phyloP scores from a whole-genome alignment of 2,797 vertebrate species.

The Menidia menidia region DNA sequence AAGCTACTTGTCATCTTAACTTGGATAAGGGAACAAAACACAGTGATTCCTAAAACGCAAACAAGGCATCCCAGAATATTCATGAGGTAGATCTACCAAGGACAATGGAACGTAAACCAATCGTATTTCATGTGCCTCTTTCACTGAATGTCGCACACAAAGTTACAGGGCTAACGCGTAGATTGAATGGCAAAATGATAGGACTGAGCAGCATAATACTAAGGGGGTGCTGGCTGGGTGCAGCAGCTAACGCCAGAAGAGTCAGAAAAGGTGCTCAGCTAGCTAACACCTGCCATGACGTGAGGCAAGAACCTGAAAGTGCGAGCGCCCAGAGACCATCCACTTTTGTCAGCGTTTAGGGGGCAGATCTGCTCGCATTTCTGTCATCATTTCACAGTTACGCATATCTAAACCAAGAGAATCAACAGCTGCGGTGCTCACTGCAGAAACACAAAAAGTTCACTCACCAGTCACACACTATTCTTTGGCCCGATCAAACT shows the following conservation, averaged over 20 bases:
- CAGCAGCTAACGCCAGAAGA: conserved; percentile 9
- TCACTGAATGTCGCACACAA: neutral
- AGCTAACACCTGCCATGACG: conserved; percentile 64
- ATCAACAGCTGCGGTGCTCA: neutral
- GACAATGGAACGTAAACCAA: neutral
- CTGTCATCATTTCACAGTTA: neutral
- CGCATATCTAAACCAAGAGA: conserved; percentile 6
- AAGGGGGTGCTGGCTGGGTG: no score
- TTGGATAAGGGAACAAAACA: neutral
- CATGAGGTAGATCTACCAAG: neutral
- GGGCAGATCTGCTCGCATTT: neutral
- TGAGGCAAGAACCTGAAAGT: conserved; percentile 13
- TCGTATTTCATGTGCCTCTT: neutral
- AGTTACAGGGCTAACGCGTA: neutral
- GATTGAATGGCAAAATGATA: neutral
- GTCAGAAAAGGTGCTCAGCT: conserved; percentile 35
- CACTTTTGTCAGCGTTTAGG: neutral
- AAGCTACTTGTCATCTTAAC: neutral
- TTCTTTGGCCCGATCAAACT: conserved; percentile 39
- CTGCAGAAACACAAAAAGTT: conserved; percentile 48
- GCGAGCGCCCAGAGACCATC: neutral
- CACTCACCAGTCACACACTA: conserved; percentile 53
- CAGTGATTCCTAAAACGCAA: neutral
- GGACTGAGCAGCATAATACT: neutral
- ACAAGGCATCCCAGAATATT: neutral